A percentile compares a stretch with the other conserved stretches of the same genome.
Conservation (phyloP, 2,113 vertebrate species). For the Neomonachus schauinslandi region DNA sequence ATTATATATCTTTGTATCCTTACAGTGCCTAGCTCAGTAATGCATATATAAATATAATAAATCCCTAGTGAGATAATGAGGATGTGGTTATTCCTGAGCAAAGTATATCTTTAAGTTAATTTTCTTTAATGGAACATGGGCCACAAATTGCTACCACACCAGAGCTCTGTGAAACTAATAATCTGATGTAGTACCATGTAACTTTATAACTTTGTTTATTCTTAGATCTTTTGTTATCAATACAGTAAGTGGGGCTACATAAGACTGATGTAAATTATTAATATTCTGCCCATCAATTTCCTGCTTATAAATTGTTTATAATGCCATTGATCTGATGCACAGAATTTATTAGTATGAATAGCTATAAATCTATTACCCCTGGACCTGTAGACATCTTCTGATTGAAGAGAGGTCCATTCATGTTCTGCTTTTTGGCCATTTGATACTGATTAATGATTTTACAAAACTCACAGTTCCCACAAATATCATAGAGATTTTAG, state of each 20-base stretch:
- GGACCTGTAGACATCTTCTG: background rate
- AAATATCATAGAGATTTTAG: background rate
- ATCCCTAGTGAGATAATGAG: background rate
- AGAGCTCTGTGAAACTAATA: background rate
- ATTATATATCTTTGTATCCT: background rate
- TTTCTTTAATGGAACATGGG: background rate
- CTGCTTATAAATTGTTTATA: conserved; percentile 8
- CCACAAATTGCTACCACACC: background rate
- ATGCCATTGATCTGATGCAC: background rate
- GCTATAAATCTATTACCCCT: background rate
- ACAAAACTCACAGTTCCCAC: background rate
- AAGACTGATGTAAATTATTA: background rate
- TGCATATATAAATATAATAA: background rate
- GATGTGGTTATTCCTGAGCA: background rate
- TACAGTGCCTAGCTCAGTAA: background rate
- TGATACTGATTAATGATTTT: background rate
- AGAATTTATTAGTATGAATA: background rate
- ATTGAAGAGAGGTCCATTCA: background rate
- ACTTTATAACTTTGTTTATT: background rate
- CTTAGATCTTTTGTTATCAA: background rate
- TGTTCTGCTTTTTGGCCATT: background rate
- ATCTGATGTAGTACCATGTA: background rate
- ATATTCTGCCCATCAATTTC: background rate
- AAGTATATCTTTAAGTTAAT: background rate
- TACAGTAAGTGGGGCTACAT: background rate